Conservation (phyloP, 2,888 invertebrate genomes). For the Synergus laeviventris region DNA sequence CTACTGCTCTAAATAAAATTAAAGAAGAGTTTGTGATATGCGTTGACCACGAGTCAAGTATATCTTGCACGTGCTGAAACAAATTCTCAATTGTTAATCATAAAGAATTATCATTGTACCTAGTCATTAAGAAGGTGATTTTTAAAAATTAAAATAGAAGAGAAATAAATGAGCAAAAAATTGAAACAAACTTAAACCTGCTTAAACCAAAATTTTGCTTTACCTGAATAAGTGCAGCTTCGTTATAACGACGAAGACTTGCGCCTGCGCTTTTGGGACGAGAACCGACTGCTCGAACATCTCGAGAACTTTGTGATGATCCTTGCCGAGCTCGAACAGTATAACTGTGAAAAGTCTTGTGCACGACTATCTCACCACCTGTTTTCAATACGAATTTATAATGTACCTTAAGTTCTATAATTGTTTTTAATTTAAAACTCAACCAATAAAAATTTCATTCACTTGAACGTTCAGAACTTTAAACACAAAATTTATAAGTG, state of each 20-base stretch:
- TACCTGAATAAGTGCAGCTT: slow-evolving; percentile 85
- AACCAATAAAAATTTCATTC: no score
- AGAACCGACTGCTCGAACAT: slow-evolving; percentile 79
- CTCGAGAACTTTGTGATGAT: slow-evolving; percentile 83
- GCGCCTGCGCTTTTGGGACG: slow-evolving; percentile 89
- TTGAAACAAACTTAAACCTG: background rate
- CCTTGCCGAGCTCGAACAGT: slow-evolving; percentile 91
- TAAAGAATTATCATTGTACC: background rate
- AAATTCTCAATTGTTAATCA: slow-evolving; percentile 47
- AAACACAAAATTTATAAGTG: background rate
- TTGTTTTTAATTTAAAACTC: no score
- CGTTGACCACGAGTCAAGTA: slow-evolving; percentile 83
- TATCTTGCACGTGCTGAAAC: slow-evolving; percentile 85
- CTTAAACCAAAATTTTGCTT: background rate
- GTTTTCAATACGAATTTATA: slow-evolving; percentile 2
- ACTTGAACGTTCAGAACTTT: no score
- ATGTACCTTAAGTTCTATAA: no score
- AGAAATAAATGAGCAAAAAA: slow-evolving; percentile 24
- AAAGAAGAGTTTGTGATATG: slow-evolving; percentile 83
- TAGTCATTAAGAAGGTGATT: background rate
- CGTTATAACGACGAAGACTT: slow-evolving; percentile 87
- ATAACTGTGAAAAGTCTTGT: slow-evolving; percentile 92
- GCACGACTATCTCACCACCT: slow-evolving; percentile 78
- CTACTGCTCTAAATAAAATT: slow-evolving; percentile 87
- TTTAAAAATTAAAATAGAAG: slow-evolving; percentile 29